phyloP scores from a whole-genome alignment of 1,140 invertebrate genomes.

The Conus betulinus region DNA sequence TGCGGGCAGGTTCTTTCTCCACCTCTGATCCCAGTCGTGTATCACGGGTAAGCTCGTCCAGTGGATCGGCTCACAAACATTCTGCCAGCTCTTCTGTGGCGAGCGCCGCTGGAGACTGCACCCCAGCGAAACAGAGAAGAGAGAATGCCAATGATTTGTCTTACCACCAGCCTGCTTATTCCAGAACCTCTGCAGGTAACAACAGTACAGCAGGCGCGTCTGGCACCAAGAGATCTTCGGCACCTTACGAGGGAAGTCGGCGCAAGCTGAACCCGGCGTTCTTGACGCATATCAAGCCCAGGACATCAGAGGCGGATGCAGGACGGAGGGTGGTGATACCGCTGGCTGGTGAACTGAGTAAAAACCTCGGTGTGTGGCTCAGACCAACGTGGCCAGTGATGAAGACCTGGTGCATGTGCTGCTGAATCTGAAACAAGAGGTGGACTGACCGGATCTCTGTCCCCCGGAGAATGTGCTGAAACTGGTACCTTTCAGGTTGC shows the following conservation, averaged over 20 bases:
- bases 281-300: constrained; percentile 32
- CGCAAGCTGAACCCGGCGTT: constrained; percentile 25
- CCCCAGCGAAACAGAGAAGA: constrained; percentile 8
- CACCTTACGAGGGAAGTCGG: constrained; percentile 14
- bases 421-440: constrained; percentile 33
- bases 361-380: neutral
- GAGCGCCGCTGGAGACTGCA: neutral
- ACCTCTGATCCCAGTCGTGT: neutral
- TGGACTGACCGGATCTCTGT: neutral
- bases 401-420: constrained; percentile 18
- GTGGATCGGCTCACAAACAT: neutral
- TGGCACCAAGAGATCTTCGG: neutral
- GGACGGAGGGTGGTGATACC: neutral
- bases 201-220: neutral
- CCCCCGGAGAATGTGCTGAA: no score
- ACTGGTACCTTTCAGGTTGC: no score
- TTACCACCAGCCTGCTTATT: constrained; percentile 4
- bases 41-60: neutral
- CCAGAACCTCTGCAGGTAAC: neutral
- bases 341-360: neutral
- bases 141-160: neutral
- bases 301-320: neutral
- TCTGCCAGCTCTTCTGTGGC: neutral
- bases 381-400: neutral
- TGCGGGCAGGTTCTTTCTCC: neutral